phyloP scores from a whole-genome alignment of 2,113 vertebrate genomes.

The Antechinus stuartii region DNA sequence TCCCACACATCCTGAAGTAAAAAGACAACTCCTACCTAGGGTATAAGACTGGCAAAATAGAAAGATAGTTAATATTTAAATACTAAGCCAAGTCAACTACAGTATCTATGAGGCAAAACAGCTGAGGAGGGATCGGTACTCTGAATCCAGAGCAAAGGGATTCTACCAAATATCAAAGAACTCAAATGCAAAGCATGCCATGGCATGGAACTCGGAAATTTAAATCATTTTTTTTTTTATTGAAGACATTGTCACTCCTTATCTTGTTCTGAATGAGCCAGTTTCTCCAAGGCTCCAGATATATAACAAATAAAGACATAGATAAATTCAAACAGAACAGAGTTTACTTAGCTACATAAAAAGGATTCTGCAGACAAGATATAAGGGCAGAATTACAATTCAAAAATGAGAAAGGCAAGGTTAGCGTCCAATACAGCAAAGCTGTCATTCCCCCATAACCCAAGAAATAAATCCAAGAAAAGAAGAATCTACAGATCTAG shows the following conservation, averaged over 20 bases:
- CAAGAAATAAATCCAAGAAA: neutral
- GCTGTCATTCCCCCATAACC: too few relatives aligned
- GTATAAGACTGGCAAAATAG: neutral
- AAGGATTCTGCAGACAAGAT: too few relatives aligned
- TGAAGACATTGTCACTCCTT: neutral
- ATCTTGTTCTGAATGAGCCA: neutral
- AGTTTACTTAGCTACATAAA: neutral
- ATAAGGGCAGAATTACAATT: too few relatives aligned
- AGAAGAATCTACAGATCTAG: neutral
- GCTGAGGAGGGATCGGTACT: neutral
- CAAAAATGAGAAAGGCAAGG: too few relatives aligned
- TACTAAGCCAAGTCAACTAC: neutral
- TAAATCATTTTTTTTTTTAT: neutral
- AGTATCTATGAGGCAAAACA: neutral
- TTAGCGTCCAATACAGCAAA: too few relatives aligned
- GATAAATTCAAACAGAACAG: neutral
- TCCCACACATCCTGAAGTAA: neutral
- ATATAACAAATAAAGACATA: neutral
- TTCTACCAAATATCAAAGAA: neutral
- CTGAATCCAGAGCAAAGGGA: neutral
- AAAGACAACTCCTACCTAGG: neutral
- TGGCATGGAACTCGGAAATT: neutral
- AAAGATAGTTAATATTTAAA: neutral
- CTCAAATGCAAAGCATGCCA: neutral
- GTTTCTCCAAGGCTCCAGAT: neutral